Evolutionary conservation across 1,140 invertebrate species (phyloP).

Genomic region (Cherax quadricarinatus): DNA sequence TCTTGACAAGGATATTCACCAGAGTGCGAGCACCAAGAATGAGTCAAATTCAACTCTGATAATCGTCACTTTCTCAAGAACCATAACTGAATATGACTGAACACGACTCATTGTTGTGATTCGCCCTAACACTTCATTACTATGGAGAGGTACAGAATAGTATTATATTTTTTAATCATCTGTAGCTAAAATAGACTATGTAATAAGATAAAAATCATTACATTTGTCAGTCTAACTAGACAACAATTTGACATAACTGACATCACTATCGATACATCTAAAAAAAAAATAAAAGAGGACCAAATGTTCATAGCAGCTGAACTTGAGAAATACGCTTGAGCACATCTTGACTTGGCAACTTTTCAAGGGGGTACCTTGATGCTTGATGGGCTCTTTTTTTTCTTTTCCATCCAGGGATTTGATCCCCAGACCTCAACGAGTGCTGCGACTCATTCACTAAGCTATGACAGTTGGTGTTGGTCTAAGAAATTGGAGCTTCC

Average conservation of each 20-base stretch:
- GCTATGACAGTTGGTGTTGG: too few relatives aligned
- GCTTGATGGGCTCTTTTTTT: too few relatives aligned
- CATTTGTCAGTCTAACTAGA: slow-evolving; percentile 47
- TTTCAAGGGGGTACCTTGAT: too few relatives aligned
- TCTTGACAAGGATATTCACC: too few relatives aligned
- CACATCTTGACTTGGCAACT: slow-evolving; percentile 17
- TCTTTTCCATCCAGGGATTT: too few relatives aligned
- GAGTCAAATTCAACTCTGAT: background rate
- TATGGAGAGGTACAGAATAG: slow-evolving; percentile 12
- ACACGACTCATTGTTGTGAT: slow-evolving; percentile 6
- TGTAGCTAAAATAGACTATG: slow-evolving; percentile 67
- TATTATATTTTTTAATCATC: slow-evolving; percentile 17
- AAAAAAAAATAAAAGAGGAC: background rate
- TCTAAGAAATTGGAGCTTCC: too few relatives aligned
- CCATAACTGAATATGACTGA: slow-evolving; percentile 16
- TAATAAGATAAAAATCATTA: slow-evolving; percentile 53
- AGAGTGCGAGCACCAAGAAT: slow-evolving; percentile 3
- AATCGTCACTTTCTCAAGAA: slow-evolving; percentile 6
- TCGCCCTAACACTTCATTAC: slow-evolving; percentile 34
- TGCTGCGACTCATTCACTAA: too few relatives aligned
- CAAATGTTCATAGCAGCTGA: slow-evolving; percentile 7
- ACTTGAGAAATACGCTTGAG: slow-evolving; percentile 48
- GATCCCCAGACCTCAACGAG: too few relatives aligned
- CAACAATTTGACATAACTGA: slow-evolving; percentile 42
- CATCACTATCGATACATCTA: slow-evolving; percentile 23